Base-by-base conservation (phyloP, 2,888 invertebrate genomes). In the Pyrrhosoma nymphula region DNA sequence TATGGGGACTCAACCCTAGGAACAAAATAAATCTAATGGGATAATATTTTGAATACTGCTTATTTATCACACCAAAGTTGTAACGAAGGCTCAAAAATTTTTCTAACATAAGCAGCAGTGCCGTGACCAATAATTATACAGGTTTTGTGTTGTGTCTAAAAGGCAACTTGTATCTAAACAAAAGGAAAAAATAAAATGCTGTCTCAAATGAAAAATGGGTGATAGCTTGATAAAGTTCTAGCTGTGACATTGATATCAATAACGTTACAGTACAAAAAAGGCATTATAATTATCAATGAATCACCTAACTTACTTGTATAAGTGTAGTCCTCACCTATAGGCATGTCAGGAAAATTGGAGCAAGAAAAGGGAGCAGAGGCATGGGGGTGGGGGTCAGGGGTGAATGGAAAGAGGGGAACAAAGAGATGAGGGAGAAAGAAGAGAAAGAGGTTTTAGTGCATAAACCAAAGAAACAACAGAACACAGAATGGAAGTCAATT, bases 311-410 rank as follows among this genome's bases (percentile, higher is more conserved):
- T 98, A 98, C 98, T 98, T 98, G 98, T 96, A 97, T 97, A 97
- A 96, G 97, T 97, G 97, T 97, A 97, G 97, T 98, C 98, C 97
- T 98, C 98, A 97, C 97, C 98, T 98, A 96, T 96, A 95, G 96
- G 95, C 96, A 96, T 96, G 96, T 96, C 95, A 96, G 96, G 96
- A 96, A 96, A 96, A 97, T 96, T 96, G 96, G 96, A 96, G 96
- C 96, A 96, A 96, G 96, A 96, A 96, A 97, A 96, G 90, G 89
- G 39, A 93, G 60, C 56, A 93, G 56, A 90, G 55, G 82, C 60
- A 82, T 47, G 47, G 69, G 47, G n/a, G n/a, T n/a, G 93, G 47
- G n/a, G 93, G 69, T 39, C 26, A 20, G 47, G 47, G 69, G 47
- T 47, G 39, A 93, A 69, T 39, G 69, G 69, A 63, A 75, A 69